phyloP scores from a whole-genome alignment of 1,140 invertebrate species.

The Drosophila tsacasi region DNA sequence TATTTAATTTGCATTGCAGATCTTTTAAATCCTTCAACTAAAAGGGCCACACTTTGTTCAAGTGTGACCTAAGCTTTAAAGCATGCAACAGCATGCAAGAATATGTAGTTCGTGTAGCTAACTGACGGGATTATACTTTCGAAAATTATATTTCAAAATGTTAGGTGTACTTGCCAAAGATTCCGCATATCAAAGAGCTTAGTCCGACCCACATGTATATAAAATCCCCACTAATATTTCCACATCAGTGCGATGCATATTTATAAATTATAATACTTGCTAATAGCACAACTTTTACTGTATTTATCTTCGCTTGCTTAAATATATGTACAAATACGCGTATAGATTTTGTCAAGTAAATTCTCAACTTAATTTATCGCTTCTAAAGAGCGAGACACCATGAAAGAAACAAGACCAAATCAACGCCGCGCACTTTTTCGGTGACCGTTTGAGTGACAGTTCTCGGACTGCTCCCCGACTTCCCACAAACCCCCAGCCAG shows the following conservation, averaged over 20 bases:
- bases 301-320: conserved; percentile 8
- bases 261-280: conserved; percentile 7
- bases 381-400: conserved; percentile 32
- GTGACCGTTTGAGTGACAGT: conserved; percentile 56
- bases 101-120: background rate
- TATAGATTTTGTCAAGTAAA: conserved; percentile 25
- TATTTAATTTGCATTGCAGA: background rate
- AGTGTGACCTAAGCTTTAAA: background rate
- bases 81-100: background rate
- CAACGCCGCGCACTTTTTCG: conserved; percentile 50
- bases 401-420: conserved; percentile 39
- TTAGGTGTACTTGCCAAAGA: background rate
- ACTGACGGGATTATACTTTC: background rate
- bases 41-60: background rate
- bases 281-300: conserved; percentile 16
- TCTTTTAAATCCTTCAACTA: background rate
- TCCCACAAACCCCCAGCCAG: background rate
- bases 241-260: conserved; percentile 2
- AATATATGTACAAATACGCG: background rate
- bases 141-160: background rate
- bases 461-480: conserved; percentile 41
- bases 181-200: conserved; percentile 2
- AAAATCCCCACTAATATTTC: conserved; percentile 1
- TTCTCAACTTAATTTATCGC: conserved; percentile 49
- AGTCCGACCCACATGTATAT: background rate